These are phyloP conservation scores for Drosophila merina DNA, from an alignment of 2,888 invertebrate genomes.

Conservation along the genomic window DNA sequence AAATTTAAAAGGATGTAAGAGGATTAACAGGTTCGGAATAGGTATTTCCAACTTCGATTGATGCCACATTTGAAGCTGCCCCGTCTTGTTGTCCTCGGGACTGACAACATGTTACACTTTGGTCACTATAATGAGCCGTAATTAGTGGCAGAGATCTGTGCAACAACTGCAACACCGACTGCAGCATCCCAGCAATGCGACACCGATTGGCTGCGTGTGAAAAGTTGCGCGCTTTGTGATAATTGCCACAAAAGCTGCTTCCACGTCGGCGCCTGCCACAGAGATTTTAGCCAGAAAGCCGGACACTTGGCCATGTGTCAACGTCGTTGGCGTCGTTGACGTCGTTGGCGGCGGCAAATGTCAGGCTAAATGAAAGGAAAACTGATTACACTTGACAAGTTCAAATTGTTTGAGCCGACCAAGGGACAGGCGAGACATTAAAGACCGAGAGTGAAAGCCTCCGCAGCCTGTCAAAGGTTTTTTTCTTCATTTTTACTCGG, in stretches of 20 bases:
- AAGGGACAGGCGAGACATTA: conserved; percentile 23
- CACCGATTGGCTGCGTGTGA: conserved; percentile 67
- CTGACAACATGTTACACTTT: conserved; percentile 79
- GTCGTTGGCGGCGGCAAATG: conserved; percentile 61
- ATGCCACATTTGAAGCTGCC: background rate
- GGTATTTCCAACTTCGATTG: conserved; percentile 4
- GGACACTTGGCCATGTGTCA: conserved; percentile 61
- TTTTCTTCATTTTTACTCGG: conserved; percentile 20
- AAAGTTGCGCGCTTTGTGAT: conserved; percentile 76
- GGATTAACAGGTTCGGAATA: too few species aligned
- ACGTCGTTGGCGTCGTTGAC: conserved; percentile 53
- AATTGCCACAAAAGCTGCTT: conserved; percentile 62
- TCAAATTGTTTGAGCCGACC: conserved; percentile 62
- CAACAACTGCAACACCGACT: conserved; percentile 47
- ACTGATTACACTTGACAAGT: conserved; percentile 76
- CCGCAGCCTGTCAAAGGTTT: conserved; percentile 31
- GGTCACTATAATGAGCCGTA: conserved; percentile 80
- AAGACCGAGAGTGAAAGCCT: conserved; percentile 67
- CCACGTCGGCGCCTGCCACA: conserved; percentile 15
- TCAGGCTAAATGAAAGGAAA: conserved; percentile 73
- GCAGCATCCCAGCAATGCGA: conserved; percentile 46
- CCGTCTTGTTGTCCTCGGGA: conserved; percentile 58
- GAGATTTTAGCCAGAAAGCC: conserved; percentile 9
- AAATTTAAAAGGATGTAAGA: background rate
- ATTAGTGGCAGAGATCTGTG: conserved; percentile 71